A percentile compares a stretch with the other conserved stretches of the same genome.
Conservation (phyloP, 2,113 vertebrate species). For the Macrotus californicus region DNA sequence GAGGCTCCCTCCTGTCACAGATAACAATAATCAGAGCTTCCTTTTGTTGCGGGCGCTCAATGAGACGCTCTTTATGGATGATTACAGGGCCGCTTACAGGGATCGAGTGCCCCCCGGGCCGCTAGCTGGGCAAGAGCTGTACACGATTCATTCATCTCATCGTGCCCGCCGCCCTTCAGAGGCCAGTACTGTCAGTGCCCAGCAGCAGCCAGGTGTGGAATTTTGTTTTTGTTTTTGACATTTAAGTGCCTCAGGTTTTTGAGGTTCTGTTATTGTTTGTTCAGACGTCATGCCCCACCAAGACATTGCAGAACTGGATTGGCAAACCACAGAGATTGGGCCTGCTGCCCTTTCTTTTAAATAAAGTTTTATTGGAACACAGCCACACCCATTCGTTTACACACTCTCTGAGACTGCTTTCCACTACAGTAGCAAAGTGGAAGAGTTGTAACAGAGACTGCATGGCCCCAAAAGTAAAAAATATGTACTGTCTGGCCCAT, state of each 20-base stretch:
- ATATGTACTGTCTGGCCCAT: background rate
- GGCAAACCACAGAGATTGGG: background rate
- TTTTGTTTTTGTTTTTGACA: background rate
- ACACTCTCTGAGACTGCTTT: background rate
- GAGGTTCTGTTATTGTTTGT: background rate
- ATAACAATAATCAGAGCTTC: background rate
- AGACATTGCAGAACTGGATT: background rate
- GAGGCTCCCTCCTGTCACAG: background rate
- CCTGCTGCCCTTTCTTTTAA: background rate
- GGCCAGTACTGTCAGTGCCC: background rate
- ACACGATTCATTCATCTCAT: fast-evolving
- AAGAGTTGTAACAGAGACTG: background rate
- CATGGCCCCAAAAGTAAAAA: background rate
- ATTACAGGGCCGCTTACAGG: background rate
- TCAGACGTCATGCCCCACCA: background rate
- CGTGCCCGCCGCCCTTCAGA: background rate
- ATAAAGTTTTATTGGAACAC: background rate
- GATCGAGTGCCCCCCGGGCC: background rate
- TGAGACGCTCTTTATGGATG: background rate
- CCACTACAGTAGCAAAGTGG: background rate
- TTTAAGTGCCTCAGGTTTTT: background rate
- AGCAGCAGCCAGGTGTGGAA: background rate
- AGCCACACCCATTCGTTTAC: background rate
- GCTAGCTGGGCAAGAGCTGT: background rate
- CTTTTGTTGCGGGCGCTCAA: background rate